Conservation (phyloP, 2,797 vertebrate genomes). For the Manis crassicaudata region DNA sequence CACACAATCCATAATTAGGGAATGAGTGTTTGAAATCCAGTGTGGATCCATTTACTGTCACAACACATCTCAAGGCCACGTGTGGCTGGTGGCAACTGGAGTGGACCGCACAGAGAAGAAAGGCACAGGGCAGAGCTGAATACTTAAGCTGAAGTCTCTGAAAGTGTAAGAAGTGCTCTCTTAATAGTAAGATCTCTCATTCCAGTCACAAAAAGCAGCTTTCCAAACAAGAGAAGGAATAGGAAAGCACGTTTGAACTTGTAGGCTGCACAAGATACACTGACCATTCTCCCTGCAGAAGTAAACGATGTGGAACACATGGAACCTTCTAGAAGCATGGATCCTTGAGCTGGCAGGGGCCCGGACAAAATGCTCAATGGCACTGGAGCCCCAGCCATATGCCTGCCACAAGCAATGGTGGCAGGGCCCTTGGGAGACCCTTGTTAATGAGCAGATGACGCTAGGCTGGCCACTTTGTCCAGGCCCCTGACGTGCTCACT, state of each 20-base stretch:
- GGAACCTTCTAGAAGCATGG: not conserved
- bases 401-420: not conserved
- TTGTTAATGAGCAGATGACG: not conserved
- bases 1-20: not conserved
- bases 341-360: not conserved
- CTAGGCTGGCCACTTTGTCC: not conserved
- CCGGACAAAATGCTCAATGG: not conserved
- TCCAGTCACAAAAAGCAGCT: not conserved
- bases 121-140: fast-evolving
- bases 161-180: not conserved
- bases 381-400: not conserved
- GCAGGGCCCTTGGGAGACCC: not conserved
- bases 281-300: not conserved
- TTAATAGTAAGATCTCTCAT: not conserved
- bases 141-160: not conserved
- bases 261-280: not conserved
- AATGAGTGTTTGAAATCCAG: not conserved
- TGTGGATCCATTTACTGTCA: not conserved
- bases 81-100: not conserved
- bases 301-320: not conserved
- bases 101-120: not conserved
- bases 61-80: not conserved
- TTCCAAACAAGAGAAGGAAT: not conserved
- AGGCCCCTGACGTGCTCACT: fast-evolving
- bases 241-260: not conserved